A percentile compares a stretch with the other conserved stretches of the same genome.
phyloP scores from a whole-genome alignment of 2,113 vertebrate genomes.

The Uropsilus gracilis region DNA sequence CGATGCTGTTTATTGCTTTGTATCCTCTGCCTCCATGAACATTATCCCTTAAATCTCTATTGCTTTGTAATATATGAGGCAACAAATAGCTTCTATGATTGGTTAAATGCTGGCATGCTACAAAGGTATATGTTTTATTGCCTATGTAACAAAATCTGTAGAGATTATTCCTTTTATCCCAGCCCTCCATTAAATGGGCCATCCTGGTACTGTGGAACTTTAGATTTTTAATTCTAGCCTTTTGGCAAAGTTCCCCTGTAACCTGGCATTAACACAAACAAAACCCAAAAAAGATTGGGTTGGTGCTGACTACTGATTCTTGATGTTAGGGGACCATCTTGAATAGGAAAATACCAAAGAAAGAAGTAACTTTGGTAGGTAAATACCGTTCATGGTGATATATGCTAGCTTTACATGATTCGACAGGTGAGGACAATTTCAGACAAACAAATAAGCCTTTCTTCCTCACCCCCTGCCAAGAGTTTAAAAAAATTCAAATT shows the following conservation, averaged over 20 bases:
- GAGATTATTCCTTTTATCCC: slow-evolving; percentile 73
- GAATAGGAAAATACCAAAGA: slow-evolving; percentile 52
- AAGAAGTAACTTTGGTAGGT: slow-evolving; percentile 59
- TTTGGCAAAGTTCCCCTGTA: slow-evolving; percentile 69
- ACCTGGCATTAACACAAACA: slow-evolving; percentile 65
- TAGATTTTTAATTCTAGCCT: slow-evolving; percentile 61
- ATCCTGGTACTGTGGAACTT: slow-evolving; percentile 22
- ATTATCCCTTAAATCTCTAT: slow-evolving; percentile 89
- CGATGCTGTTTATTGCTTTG: slow-evolving; percentile 85
- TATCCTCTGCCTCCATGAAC: slow-evolving; percentile 81
- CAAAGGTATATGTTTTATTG: slow-evolving; percentile 82
- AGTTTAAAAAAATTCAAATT: slow-evolving; percentile 69
- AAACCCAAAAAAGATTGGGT: slow-evolving; percentile 66
- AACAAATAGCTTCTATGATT: slow-evolving; percentile 81
- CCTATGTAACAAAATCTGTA: slow-evolving; percentile 71
- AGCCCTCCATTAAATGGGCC: slow-evolving; percentile 44
- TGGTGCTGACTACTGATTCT: slow-evolving; percentile 60
- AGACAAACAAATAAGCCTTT: slow-evolving; percentile 67
- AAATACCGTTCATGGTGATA: slow-evolving; percentile 50
- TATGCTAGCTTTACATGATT: slow-evolving; percentile 50
- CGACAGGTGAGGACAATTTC: slow-evolving; percentile 73
- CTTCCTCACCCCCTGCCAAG: slow-evolving; percentile 52
- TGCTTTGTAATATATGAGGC: slow-evolving; percentile 85
- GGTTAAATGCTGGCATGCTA: slow-evolving; percentile 77
- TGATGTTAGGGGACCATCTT: slow-evolving; percentile 56